These are phyloP conservation scores for Schrankia costaestrigalis DNA, from an alignment of 2,888 invertebrate species.

Conservation along the genomic window DNA sequence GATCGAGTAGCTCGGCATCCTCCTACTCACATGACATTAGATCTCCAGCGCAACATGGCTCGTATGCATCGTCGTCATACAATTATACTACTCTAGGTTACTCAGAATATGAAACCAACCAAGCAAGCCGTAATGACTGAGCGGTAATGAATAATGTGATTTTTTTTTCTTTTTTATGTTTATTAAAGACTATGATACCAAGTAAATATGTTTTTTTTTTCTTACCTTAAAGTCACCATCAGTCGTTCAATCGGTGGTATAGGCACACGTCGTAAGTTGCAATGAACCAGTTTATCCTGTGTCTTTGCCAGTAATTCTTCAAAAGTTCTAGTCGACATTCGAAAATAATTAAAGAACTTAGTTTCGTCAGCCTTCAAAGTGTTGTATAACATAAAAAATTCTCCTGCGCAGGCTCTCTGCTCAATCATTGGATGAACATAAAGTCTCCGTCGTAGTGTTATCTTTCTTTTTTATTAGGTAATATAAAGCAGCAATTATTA, in stretches of 20 bases:
- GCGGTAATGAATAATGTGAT: constrained; percentile 6
- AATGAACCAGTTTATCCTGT: constrained; percentile 31
- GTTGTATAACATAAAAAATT: too few species aligned
- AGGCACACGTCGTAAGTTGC: constrained; percentile 29
- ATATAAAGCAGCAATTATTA: not conserved
- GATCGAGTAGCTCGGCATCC: constrained; percentile 19
- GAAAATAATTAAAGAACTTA: constrained; percentile 17
- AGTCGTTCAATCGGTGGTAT: constrained; percentile 18
- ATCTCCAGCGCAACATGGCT: constrained; percentile 1
- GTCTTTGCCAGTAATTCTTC: constrained; percentile 34
- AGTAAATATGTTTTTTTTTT: constrained; percentile 17
- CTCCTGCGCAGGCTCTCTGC: too few species aligned
- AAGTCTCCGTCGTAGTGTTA: too few species aligned
- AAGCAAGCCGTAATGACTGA: constrained; percentile 12
- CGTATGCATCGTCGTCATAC: constrained; percentile 13
- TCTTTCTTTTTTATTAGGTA: not conserved
- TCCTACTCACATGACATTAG: constrained; percentile 10
- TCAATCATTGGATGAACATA: too few species aligned
- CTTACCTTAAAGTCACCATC: constrained; percentile 28
- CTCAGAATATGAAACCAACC: constrained; percentile 9
- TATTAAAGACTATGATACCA: constrained; percentile 3
- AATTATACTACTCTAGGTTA: constrained; percentile 17
- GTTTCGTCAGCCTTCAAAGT: constrained; percentile 1
- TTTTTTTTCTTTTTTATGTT: not conserved
- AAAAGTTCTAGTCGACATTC: constrained; percentile 32